Conservation (phyloP, 2,797 vertebrate genomes). For the Podarcis lilfordi region DNA sequence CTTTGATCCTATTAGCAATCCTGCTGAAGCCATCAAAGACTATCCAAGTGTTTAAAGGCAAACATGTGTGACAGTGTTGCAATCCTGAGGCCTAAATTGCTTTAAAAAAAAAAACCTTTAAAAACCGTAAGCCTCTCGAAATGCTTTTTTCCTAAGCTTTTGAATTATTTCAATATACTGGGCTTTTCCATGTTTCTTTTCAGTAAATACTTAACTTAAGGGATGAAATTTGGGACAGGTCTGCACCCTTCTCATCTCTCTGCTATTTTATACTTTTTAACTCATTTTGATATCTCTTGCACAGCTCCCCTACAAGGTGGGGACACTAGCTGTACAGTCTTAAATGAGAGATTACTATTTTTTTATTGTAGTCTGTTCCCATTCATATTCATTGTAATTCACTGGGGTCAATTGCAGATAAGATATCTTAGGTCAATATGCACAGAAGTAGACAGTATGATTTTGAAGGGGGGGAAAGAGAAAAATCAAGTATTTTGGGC, state of each 20-base stretch:
- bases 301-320: neutral
- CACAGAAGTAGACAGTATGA: neutral
- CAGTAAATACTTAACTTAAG: neutral
- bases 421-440: neutral
- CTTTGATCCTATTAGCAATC: slow-evolving; percentile 6
- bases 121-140: slow-evolving; percentile 11
- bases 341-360: neutral
- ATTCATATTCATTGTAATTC: neutral
- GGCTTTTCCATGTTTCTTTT: neutral
- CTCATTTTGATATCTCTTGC: neutral
- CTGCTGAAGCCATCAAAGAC: neutral
- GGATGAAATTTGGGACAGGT: neutral
- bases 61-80: slow-evolving; percentile 8
- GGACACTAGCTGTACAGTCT: neutral
- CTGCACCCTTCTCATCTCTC: neutral
- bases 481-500: neutral
- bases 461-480: neutral
- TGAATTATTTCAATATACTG: slow-evolving; percentile 2
- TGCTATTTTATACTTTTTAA: neutral
- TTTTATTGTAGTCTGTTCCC: neutral
- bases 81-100: neutral
- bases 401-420: neutral
- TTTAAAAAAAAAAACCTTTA: neutral
- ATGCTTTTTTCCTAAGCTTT: slow-evolving; percentile 17
- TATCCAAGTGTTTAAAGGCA: slow-evolving; percentile 16